A percentile compares a stretch with the other conserved stretches of the same genome.
phyloP scores from a whole-genome alignment of 1,140 invertebrate species.

The Tribolium castaneum region DNA sequence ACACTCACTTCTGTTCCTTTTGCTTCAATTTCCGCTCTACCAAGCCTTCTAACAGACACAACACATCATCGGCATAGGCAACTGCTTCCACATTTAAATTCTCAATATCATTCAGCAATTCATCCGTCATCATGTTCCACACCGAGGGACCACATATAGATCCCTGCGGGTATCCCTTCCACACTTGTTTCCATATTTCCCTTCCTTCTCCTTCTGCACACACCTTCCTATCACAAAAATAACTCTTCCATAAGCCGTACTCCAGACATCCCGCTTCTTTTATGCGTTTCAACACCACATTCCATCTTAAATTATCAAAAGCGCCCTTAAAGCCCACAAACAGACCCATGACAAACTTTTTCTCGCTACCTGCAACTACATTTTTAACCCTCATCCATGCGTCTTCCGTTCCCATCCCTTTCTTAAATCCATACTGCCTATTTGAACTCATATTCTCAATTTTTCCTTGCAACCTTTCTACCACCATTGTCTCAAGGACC shows the following conservation, averaged over 20 bases:
- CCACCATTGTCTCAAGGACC: conserved; percentile 55
- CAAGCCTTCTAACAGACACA: conserved; percentile 38
- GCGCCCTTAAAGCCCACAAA: conserved; percentile 65
- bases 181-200: neutral
- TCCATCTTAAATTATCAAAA: conserved; percentile 64
- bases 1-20: neutral
- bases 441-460: neutral
- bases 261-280: neutral
- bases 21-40: conserved; percentile 38
- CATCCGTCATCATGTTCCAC: conserved; percentile 43
- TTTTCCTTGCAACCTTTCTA: conserved; percentile 24
- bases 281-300: conserved; percentile 51
- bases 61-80: conserved; percentile 53
- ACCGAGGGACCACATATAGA: conserved; percentile 48
- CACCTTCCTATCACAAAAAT: conserved; percentile 8
- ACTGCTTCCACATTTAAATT: conserved; percentile 13
- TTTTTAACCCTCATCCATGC: conserved; percentile 52
- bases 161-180: conserved; percentile 50
- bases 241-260: neutral
- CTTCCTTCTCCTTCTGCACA: neutral
- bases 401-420: conserved; percentile 58
- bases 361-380: neutral
- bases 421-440: conserved; percentile 58
- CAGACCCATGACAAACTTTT: conserved; percentile 59
- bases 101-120: conserved; percentile 12